Conservation (phyloP, 2,888 invertebrate species). For the Steinernema scapterisci region DNA sequence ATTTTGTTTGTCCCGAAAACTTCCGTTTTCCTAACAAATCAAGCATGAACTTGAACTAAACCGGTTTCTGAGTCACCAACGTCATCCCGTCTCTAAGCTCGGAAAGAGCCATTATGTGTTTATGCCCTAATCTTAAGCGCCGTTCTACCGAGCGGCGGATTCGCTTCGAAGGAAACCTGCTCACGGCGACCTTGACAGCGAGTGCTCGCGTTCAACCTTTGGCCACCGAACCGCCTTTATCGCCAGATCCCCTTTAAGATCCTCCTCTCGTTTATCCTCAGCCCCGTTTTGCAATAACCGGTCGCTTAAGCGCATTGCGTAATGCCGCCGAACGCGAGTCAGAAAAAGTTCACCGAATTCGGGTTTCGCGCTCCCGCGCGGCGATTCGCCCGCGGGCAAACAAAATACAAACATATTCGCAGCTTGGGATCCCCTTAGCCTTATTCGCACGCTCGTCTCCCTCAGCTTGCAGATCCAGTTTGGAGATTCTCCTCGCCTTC, state of each 20-base stretch:
- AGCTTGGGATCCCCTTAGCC: conserved; percentile 17
- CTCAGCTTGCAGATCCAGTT: conserved; percentile 11
- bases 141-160: too few relatives aligned
- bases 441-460: conserved; percentile 2
- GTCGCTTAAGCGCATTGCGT: conserved; percentile 9
- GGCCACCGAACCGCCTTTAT: too few relatives aligned
- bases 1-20: too few relatives aligned
- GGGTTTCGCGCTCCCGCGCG: neutral
- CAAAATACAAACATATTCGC: conserved; percentile 32
- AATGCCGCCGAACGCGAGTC: neutral
- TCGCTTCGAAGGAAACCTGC: too few relatives aligned
- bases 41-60: neutral
- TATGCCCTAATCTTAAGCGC: too few relatives aligned
- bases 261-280: too few relatives aligned
- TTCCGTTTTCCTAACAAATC: too few relatives aligned
- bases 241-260: too few relatives aligned
- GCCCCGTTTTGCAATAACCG: conserved; percentile 27
- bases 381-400: conserved; percentile 12
- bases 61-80: neutral
- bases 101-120: too few relatives aligned
- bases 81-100: neutral
- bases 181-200: too few relatives aligned
- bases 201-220: too few relatives aligned
- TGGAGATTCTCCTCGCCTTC: conserved; percentile 21
- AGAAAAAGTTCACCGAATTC: conserved; percentile 5